A percentile compares a stretch with the other conserved stretches of the same genome.
phyloP scores from a whole-genome alignment of 2,113 vertebrate genomes.

The Etia nguti region DNA sequence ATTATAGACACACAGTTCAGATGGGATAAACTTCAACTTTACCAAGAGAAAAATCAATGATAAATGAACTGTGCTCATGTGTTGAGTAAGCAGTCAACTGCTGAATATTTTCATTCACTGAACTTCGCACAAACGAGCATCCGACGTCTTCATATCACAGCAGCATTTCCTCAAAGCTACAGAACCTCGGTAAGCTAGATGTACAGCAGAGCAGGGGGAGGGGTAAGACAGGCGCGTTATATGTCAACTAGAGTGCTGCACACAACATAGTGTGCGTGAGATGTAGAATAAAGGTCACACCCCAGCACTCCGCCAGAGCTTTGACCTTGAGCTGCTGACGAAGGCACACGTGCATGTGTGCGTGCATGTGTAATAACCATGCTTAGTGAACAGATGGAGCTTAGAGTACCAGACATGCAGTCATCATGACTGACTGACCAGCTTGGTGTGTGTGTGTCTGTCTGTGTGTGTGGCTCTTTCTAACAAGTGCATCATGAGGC shows the following conservation, averaged over 20 bases:
- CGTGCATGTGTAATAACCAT: slow-evolving; percentile 63
- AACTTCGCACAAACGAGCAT: neutral
- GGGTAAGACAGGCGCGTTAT: slow-evolving; percentile 53
- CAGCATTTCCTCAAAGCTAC: slow-evolving; percentile 18
- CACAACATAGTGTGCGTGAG: slow-evolving; percentile 32
- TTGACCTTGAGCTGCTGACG: slow-evolving; percentile 69
- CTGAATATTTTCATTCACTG: neutral
- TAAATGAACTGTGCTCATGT: neutral
- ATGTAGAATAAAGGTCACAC: slow-evolving; percentile 69
- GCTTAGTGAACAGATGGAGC: slow-evolving; percentile 71
- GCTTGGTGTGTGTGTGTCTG: slow-evolving; percentile 7
- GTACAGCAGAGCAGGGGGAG: slow-evolving; percentile 16
- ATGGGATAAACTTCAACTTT: neutral
- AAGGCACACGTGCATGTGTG: slow-evolving; percentile 10
- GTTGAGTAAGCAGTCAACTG: neutral
- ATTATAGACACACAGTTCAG: neutral
- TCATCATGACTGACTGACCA: slow-evolving; percentile 67
- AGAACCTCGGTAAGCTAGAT: slow-evolving; percentile 8
- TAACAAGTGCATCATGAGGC: slow-evolving; percentile 50
- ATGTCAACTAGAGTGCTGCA: slow-evolving; percentile 60
- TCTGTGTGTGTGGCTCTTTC: slow-evolving; percentile 27
- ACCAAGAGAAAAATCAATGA: neutral
- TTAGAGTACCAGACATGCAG: slow-evolving; percentile 69
- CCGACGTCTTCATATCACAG: neutral
- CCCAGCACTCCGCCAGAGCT: slow-evolving; percentile 48